Base-by-base conservation (phyloP, 2,888 invertebrate genomes). In the Melipona beecheii region DNA sequence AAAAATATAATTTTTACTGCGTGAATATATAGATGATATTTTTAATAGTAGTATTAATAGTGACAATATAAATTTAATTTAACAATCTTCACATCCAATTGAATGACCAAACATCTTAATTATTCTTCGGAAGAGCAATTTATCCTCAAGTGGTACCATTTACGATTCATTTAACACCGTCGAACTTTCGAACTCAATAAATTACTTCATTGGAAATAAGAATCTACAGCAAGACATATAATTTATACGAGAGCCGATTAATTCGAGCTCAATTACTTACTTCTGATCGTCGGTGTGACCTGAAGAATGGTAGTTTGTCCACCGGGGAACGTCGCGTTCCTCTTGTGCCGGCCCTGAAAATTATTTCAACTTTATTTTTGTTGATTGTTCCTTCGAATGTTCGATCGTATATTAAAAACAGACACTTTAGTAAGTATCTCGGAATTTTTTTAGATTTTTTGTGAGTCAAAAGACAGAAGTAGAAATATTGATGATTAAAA, bases 311-410 rank as follows among this genome's bases (percentile, higher is more conserved):
- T 96, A 71, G 96, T 96, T 93, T 97, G 97, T 21, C 97, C 97
- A 31, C 97, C 97, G 56, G 97, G 97, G 94, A 97, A 97, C 50
- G 97, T 97, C 19, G 97, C 97, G 93, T 97, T 97, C 81, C 97
- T 95, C 95, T 97, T 97, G 93, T 97, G 97, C 72, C 97, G 96
- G 81, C 97, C 97, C 96, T 97, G 95, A 24, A 92, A 83, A 24
- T 15, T 54, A 83, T 56, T 36, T 66, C 52, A 62, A 49, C 17
- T 21, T 43, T 11, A 43, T 43, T 9, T 43, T 11, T 43, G 43
- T 9, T 43, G 43, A 43, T 43, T 2, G 0, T 43, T 43, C 11
- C 43, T 9, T 43, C 43, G 11, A 43, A 43, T 43, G 2, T 9
- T 43, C 36, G 36, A 43, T 9, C 9, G 9, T 9, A 43, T 36